Evolutionary conservation across 2,797 vertebrate species (phyloP), one percentile per base, ranked within the genome.

Genomic region (Stomatorhinus walkeri): DNA sequence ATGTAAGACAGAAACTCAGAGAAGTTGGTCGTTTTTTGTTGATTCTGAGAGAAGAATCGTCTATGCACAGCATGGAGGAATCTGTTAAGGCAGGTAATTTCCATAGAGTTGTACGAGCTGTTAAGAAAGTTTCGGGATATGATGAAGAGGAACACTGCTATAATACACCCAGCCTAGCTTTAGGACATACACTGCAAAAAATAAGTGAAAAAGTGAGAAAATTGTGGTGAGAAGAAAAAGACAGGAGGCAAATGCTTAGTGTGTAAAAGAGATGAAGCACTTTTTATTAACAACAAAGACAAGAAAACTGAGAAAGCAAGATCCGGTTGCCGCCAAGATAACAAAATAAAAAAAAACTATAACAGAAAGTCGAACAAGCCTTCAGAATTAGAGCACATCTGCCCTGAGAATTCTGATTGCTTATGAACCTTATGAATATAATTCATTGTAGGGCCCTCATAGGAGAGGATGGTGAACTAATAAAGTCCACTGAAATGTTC

Each of bases 71-170:
- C 86, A 52, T 90, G 0, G 89, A 91, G 40, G 91, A 93, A 7
- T 86, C 90, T 87, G 9, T 93, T 2, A 92, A 79, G 52, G 89
- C 91, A 61, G 89, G 19, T 19, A 92, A 92, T 56, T 91, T 92
- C 16, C 24, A 88, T 0, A 85, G 3, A 40, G 90, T 92, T 54
- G 88, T 92, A 10, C 83, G 88, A 88, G 89, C 87, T n/a, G 90
- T 92, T 2, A 90, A 88, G 19, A 56, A 56, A 49, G 89, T 91
- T 7, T 85, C 89, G 19, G 90, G 89, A 28, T 93, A 89, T 91
- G 81, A 91, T 89, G 90, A 89, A 46, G 83, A 90, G 12, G 90
- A 72, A 1, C 87, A 88, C 9, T 85, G 54, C 19, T 56, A 56
- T 19, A 19, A 56, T 19, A 56, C 54, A 56, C 54, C 54, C 14